These are phyloP conservation scores for Siphamia tubifer DNA, from an alignment of 2,113 vertebrate genomes.

Conservation along the genomic window DNA sequence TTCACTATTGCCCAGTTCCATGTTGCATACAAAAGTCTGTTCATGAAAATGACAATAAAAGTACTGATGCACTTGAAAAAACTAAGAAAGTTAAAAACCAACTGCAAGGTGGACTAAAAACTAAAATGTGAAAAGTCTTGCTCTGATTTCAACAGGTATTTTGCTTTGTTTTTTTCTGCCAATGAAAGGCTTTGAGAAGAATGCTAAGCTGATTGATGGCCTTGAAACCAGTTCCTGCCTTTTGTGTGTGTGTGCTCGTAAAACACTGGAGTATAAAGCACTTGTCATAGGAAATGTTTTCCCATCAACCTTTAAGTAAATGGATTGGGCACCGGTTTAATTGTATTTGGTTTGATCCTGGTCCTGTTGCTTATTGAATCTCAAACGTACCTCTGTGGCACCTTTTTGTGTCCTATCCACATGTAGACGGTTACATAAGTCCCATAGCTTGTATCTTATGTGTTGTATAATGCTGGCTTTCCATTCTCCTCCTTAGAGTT, in stretches of 20 bases:
- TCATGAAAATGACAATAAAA: too few species aligned
- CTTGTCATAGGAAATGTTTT: slow-evolving; percentile 22
- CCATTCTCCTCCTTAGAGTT: neutral
- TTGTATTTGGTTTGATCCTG: neutral
- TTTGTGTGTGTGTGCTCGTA: slow-evolving; percentile 31
- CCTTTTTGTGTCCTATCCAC: neutral
- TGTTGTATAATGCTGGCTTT: neutral
- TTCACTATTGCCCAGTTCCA: too few species aligned
- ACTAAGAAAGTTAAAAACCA: too few species aligned
- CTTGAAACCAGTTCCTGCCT: slow-evolving; percentile 32
- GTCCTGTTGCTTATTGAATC: neutral
- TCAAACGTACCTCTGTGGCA: neutral
- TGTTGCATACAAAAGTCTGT: too few species aligned
- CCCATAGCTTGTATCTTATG: too few species aligned
- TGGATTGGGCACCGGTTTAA: neutral
- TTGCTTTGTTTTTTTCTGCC: slow-evolving; percentile 1
- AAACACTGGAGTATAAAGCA: slow-evolving; percentile 28
- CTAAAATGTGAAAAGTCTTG: too few species aligned
- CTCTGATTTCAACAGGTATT: neutral
- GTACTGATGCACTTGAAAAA: too few species aligned
- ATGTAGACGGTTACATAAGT: neutral
- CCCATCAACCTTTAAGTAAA: neutral
- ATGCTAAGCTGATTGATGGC: slow-evolving; percentile 9
- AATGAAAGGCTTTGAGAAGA: neutral
- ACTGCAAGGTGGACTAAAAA: too few species aligned